A percentile compares a stretch with the other conserved stretches of the same genome.
phyloP scores from a whole-genome alignment of 1,140 invertebrate genomes.

The Calliphora vicina region DNA sequence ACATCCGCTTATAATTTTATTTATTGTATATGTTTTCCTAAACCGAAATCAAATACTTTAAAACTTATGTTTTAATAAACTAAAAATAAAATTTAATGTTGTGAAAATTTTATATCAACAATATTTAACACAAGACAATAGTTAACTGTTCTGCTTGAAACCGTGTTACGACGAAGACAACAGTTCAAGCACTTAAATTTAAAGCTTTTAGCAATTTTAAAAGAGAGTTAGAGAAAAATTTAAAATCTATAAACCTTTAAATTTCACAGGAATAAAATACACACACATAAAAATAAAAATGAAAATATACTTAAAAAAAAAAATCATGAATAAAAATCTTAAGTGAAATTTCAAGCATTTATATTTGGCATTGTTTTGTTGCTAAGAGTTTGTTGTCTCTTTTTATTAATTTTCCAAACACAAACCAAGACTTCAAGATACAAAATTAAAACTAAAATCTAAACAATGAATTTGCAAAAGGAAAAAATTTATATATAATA shows the following conservation, averaged over 20 bases:
- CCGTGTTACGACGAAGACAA: not conserved
- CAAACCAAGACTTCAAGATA: not conserved
- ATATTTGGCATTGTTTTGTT: not conserved
- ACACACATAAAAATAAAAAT: not conserved
- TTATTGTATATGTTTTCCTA: not conserved
- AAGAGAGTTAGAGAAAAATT: not conserved
- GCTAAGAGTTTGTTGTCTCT: not conserved
- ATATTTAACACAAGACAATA: not conserved
- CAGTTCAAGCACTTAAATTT: not conserved
- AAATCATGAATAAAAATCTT: slow-evolving; percentile 4
- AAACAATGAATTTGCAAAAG: slow-evolving; percentile 18
- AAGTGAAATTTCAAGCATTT: slow-evolving; percentile 15
- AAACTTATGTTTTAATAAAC: not conserved
- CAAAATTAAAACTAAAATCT: not conserved
- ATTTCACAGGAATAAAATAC: slow-evolving; percentile 30
- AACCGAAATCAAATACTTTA: not conserved
- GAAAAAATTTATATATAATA: not conserved
- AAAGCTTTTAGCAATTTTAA: not conserved
- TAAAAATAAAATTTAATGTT: not conserved
- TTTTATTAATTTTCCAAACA: no score
- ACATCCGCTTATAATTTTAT: not conserved
- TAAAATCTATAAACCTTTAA: slow-evolving; percentile 15
- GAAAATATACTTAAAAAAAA: not conserved
- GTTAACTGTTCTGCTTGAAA: not conserved
- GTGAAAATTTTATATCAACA: not conserved